Evolutionary conservation across 2,888 invertebrate species (phyloP).

Genomic region (Dasysyrphus tricinctus): DNA sequence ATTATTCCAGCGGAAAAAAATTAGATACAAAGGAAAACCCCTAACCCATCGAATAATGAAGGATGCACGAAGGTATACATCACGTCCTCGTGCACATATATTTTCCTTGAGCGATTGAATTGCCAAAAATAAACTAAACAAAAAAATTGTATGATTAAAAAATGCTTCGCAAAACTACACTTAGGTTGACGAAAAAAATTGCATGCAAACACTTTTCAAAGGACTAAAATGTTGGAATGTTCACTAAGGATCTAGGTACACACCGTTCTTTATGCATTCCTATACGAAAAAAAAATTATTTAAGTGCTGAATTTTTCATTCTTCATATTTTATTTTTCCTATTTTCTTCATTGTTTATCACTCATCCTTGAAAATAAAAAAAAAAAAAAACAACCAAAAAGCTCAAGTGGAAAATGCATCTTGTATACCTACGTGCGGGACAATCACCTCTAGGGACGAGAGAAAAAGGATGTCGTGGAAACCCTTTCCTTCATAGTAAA

Average conservation of each 20-base stretch:
- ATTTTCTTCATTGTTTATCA: slow-evolving; percentile 27
- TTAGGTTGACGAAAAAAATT: slow-evolving; percentile 55
- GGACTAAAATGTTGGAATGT: slow-evolving; percentile 18
- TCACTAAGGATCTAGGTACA: slow-evolving; percentile 17
- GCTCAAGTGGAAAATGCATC: slow-evolving; percentile 68
- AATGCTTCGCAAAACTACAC: slow-evolving; percentile 61
- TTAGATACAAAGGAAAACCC: slow-evolving; percentile 33
- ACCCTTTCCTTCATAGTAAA: slow-evolving; percentile 46
- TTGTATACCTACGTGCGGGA: slow-evolving; percentile 54
- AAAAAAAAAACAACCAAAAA: slow-evolving; percentile 43
- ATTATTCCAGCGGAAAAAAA: slow-evolving; percentile 48
- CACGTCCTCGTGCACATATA: neutral
- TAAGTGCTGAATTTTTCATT: slow-evolving; percentile 37
- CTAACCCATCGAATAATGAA: slow-evolving; percentile 33
- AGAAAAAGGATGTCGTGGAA: slow-evolving; percentile 57
- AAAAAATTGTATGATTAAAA: slow-evolving; percentile 44
- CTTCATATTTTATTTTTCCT: slow-evolving; percentile 24
- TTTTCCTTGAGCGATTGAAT: slow-evolving; percentile 34
- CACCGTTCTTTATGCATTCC: slow-evolving; percentile 2
- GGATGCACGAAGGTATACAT: slow-evolving; percentile 15
- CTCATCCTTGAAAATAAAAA: slow-evolving; percentile 36
- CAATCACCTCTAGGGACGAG: slow-evolving; percentile 67
- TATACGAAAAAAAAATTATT: slow-evolving; percentile 12
- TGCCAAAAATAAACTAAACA: slow-evolving; percentile 53
- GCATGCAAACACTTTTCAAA: slow-evolving; percentile 29